Conservation (phyloP, 2,797 vertebrate genomes). For the Taeniopygia guttata region DNA sequence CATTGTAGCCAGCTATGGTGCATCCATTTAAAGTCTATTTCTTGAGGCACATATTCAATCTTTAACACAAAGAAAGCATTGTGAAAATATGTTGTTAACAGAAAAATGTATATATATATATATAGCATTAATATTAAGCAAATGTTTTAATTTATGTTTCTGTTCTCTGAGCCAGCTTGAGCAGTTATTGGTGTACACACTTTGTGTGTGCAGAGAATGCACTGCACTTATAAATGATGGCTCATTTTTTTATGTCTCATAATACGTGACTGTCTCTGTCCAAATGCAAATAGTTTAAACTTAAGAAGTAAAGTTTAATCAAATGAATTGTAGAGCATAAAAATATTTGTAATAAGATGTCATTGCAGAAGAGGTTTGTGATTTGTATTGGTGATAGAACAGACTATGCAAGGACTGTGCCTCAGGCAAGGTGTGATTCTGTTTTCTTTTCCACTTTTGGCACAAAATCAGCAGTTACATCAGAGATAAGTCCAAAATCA, state of each 20-base stretch:
- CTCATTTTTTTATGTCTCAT: not conserved
- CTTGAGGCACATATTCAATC: not conserved
- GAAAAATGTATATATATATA: not conserved
- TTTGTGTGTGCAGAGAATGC: not conserved
- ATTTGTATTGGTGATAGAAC: not conserved
- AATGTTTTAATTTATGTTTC: not conserved
- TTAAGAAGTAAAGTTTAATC: slow-evolving; percentile 36
- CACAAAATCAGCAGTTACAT: not conserved
- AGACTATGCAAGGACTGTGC: not conserved
- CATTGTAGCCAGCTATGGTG: slow-evolving; percentile 22
- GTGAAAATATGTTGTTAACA: not conserved
- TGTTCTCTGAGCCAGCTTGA: not conserved
- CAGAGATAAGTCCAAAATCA: not conserved
- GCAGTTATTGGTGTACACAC: not conserved
- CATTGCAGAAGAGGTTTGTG: not conserved
- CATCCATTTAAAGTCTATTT: slow-evolving; percentile 17
- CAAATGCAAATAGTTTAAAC: slow-evolving; percentile 18
- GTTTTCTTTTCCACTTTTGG: not conserved
- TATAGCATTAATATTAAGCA: not conserved
- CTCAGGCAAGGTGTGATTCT: not conserved
- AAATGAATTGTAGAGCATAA: slow-evolving; percentile 4
- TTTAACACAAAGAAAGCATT: slow-evolving; percentile 15
- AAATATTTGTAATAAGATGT: not conserved
- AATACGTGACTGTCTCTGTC: not conserved
- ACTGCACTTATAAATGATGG: not conserved